Evolutionary conservation across 2,113 vertebrate species (phyloP), one percentile per base, ranked within the genome.

Genomic region (Ciconia stormi): DNA sequence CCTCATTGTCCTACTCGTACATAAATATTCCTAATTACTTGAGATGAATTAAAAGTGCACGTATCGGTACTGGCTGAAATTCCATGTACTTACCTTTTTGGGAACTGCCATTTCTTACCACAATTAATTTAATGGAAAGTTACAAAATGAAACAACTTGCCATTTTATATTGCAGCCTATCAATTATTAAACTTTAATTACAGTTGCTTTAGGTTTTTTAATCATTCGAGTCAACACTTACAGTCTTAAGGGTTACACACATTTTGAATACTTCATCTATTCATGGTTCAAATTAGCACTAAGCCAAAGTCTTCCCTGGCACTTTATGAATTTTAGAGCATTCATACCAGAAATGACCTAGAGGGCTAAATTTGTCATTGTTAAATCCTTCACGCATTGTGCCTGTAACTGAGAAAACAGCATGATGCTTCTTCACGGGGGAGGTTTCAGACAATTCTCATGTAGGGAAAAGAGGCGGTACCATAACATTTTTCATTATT

Each of bases 101-200:
- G 46, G 42, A 91, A 74, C 18, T 23, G 17, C 30, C 7, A 14
- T 55, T 88, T 77, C 32, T 82, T 58, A 46, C 21, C 27, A 50
- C 11, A 38, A 32, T 55, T 53, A 49, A 70, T 62, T 40, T 53
- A 65, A 85, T 34, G 9, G 30, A 86, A 93, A 90, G 76, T 53
- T 80, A 66, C 7, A 18, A 77, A 88, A 71, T 69, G 1, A 82
- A 93, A 66, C 3, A 81, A 87, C 26, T 62, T 67, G 7, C 9
- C 17, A 25, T 63, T 61, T 87, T 65, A 30, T 56, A 72, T 65
- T 30, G 30, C 12, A 42, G 46, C 14, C 17, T 49, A 66, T 77
- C 27, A 90, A 95, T 93, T 71, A 90, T 67, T 82, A 65, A n/a
- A 62, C 12, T 62, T 88, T 55, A 83, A 90, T 88, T 90, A 73